These are phyloP conservation scores for Mastigias papua DNA, from an alignment of 30 jellyfish, hydroid and myxozoan genomes.

Conservation along the genomic window DNA sequence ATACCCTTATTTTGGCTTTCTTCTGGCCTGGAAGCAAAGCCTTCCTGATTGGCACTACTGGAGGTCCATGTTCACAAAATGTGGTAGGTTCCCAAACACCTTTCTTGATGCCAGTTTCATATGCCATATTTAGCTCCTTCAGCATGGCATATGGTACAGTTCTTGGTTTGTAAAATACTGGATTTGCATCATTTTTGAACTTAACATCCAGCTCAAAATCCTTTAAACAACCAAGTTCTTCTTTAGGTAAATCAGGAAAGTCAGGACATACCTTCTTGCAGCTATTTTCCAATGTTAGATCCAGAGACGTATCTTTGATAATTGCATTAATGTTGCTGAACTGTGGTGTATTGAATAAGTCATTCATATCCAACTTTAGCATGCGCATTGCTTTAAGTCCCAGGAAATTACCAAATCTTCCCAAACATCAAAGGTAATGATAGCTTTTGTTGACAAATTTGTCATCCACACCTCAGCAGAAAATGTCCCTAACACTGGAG, in stretches of 20 bases:
- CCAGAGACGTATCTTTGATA: not conserved
- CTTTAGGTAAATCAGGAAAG: slow-evolving; percentile 4
- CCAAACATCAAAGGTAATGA: not conserved
- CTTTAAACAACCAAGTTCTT: not conserved
- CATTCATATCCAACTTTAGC: not conserved
- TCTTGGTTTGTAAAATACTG: not conserved
- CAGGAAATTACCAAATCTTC: not conserved
- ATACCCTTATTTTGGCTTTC: not conserved
- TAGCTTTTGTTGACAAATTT: not conserved
- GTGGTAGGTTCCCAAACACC: slow-evolving; percentile 14
- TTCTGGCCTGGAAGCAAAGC: slow-evolving; percentile 30
- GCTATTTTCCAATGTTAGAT: not conserved
- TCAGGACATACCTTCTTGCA: slow-evolving; percentile 5
- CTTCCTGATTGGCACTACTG: slow-evolving; percentile 25
- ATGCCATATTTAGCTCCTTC: not conserved
- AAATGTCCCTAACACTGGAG: not conserved
- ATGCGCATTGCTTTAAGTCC: not conserved
- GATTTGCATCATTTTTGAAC: slow-evolving; percentile 2
- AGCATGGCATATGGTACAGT: slow-evolving; percentile 10
- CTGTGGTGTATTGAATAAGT: not conserved
- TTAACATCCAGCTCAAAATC: slow-evolving; percentile 15
- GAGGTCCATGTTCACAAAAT: slow-evolving; percentile 8
- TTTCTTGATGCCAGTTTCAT: slow-evolving; percentile 1
- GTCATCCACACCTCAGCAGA: not conserved
- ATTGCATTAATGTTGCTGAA: not conserved